These are phyloP conservation scores for Chelonus formosanus DNA, from an alignment of 2,888 invertebrate genomes.

Conservation along the genomic window DNA sequence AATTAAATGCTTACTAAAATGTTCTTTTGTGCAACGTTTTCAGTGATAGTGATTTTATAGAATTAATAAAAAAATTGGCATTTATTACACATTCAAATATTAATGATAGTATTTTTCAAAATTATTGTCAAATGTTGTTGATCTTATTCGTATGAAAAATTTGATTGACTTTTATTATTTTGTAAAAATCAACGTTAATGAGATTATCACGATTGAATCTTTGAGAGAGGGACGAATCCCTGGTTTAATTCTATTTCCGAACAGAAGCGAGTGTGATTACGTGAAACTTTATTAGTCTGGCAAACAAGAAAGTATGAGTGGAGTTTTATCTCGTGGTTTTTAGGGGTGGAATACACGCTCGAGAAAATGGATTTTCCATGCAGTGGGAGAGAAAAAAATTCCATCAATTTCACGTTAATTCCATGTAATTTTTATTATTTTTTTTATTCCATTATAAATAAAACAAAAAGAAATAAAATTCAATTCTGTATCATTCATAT, in stretches of 20 bases:
- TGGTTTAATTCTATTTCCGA: slow-evolving; percentile 40
- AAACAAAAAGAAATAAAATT: too few species aligned
- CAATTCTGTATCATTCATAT: too few species aligned
- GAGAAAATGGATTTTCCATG: neutral
- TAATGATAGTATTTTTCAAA: too few species aligned
- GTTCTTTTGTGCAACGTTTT: too few species aligned
- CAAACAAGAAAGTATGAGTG: slow-evolving; percentile 34
- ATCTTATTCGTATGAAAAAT: too few species aligned
- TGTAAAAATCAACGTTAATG: slow-evolving; percentile 29
- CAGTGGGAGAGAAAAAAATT: neutral
- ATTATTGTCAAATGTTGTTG: too few species aligned
- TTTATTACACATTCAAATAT: too few species aligned
- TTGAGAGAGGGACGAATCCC: slow-evolving; percentile 19
- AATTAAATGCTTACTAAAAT: too few species aligned
- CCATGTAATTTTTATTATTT: neutral
- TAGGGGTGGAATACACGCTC: neutral
- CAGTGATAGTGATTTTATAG: too few species aligned
- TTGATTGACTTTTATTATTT: neutral
- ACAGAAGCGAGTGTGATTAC: slow-evolving; percentile 37
- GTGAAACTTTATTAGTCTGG: slow-evolving; percentile 38
- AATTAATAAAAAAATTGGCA: too few species aligned
- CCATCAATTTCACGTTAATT: slow-evolving; percentile 4
- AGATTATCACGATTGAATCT: slow-evolving; percentile 42
- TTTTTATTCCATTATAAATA: neutral
- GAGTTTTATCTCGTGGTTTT: slow-evolving; percentile 18